Base-by-base conservation (phyloP, 1,140 invertebrate genomes). In the Drosophila ananassae region DNA sequence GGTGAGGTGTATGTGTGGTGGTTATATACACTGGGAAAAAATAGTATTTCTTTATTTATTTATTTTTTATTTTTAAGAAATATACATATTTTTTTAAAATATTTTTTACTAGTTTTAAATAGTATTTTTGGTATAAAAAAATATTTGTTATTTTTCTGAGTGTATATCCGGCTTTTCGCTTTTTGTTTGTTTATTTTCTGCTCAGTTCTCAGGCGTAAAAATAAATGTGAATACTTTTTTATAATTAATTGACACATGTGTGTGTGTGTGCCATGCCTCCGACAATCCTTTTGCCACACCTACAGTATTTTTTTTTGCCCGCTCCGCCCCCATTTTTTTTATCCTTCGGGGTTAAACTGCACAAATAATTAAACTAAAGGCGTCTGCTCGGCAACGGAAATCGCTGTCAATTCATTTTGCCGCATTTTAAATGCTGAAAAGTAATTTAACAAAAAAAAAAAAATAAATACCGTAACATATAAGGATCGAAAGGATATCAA, bases 381-480 rank as follows among this genome's bases (percentile, higher is more conserved):
- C 68, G 66, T 28, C 57, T 63, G 73, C 71, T 58, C 62, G 39
- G 73, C 66, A 68, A 39, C 64, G 58, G 67, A 84, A 85, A 85
- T 85, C 69, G 81, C 77, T 79, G 82, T 75, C 81, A 85, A 85
- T 85, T 85, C 81, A 85, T 85, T 85, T 85, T 85, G 81, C 73
- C 81, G 81, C 81, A 85, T 85, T 85, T 85, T 85, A 85, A 85
- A 85, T 85, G 81, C 81, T 77, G 68, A 73, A 80, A 85, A 79
- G 83, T 79, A 85, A 85, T 85, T 85, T 56, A 48, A 39, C 3
- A 37, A 34, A 34, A 46, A 12, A 57, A 21, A 10, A 17, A 28
- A 6, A 32, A 10, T 37, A 60, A 51, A 66, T 52, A 67, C 46
- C 63, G 63, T 64, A 73, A 71, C 34, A 56, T 76, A 67, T 75